Conservation (phyloP, 2,797 vertebrate genomes). For the Benthosema pterotum region DNA sequence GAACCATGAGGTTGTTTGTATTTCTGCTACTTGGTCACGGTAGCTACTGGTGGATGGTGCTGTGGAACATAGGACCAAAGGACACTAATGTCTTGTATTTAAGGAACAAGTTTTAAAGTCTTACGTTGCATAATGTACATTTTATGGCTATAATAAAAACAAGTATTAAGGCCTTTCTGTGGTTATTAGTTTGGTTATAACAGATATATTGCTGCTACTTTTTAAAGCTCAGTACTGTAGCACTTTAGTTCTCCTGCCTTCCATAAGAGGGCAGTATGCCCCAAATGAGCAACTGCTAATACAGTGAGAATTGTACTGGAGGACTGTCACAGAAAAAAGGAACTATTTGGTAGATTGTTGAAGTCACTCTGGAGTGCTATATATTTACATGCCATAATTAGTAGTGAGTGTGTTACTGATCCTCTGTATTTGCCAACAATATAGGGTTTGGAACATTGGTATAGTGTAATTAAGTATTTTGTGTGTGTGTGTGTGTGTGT, state of each 20-base stretch:
- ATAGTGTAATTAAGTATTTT: too few species aligned
- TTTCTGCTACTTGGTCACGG: background rate
- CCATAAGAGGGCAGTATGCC: constrained; percentile 63
- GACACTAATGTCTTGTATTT: constrained; percentile 36
- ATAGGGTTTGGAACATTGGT: too few species aligned
- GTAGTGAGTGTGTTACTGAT: background rate
- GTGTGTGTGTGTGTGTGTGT: too few species aligned
- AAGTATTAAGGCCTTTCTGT: background rate
- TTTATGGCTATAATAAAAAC: constrained; percentile 30
- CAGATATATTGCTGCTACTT: constrained; percentile 1
- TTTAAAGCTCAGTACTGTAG: background rate
- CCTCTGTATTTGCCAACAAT: background rate
- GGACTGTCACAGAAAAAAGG: background rate
- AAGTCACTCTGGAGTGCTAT: background rate
- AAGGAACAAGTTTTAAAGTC: constrained; percentile 27
- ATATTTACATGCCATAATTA: background rate
- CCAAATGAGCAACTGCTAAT: constrained; percentile 16
- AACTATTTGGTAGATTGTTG: background rate
- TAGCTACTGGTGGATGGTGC: constrained; percentile 4
- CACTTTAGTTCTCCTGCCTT: background rate
- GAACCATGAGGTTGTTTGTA: background rate
- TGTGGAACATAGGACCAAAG: constrained; percentile 41
- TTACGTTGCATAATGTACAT: background rate
- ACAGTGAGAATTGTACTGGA: too few species aligned
- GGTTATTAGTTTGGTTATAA: background rate